These are phyloP conservation scores for Drosophila neotestacea DNA, from an alignment of 2,888 invertebrate species.

Conservation along the genomic window DNA sequence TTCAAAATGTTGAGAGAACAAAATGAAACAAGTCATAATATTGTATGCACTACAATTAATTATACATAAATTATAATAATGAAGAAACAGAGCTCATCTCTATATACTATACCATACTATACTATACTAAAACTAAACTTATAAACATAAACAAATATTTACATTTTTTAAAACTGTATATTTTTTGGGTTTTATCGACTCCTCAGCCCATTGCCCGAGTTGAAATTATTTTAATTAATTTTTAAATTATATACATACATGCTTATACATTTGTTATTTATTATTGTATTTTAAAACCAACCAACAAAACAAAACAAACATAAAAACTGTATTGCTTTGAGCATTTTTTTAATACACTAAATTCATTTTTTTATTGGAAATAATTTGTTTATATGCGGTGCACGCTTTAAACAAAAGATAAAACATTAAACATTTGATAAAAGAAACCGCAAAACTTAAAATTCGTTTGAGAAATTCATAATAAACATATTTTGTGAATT, in stretches of 20 bases:
- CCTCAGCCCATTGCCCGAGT: conserved; percentile 67
- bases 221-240: conserved; percentile 68
- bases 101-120: conserved; percentile 26
- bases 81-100: conserved; percentile 41
- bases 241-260: conserved; percentile 53
- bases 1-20: conserved; percentile 58
- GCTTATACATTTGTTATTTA: conserved; percentile 75
- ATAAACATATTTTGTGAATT: conserved; percentile 13
- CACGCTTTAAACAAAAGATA: conserved; percentile 56
- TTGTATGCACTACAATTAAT: conserved; percentile 51
- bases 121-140: conserved; percentile 4
- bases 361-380: conserved; percentile 37
- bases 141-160: conserved; percentile 52
- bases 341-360: conserved; percentile 58
- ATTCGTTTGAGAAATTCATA: conserved; percentile 27
- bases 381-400: conserved; percentile 55
- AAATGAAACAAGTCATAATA: conserved; percentile 58
- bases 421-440: not conserved
- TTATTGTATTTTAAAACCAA: conserved; percentile 70
- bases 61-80: conserved; percentile 27
- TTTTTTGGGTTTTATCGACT: conserved; percentile 62
- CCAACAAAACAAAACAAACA: conserved; percentile 45
- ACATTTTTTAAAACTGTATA: conserved; percentile 69
- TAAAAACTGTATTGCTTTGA: conserved; percentile 75
- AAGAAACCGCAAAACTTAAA: conserved; percentile 10